Evolutionary conservation across 2,888 invertebrate species (phyloP).

Genomic region (Cacoxenus indagator): DNA sequence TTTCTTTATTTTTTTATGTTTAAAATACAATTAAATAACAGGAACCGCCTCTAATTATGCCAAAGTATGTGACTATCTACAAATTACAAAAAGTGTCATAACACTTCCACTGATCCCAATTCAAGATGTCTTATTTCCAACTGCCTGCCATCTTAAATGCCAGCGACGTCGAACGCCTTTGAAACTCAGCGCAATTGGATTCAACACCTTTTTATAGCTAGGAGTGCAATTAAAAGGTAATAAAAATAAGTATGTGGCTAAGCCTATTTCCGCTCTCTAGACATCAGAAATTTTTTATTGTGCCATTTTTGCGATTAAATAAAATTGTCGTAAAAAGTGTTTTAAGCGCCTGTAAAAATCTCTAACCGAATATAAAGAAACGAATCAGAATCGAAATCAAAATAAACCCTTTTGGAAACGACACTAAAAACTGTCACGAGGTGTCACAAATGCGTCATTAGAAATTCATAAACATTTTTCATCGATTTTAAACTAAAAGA

Average conservation of each 20-base stretch:
- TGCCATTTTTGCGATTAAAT: slow-evolving; percentile 52
- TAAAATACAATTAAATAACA: no score
- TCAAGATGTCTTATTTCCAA: no score
- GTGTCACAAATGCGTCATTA: slow-evolving; percentile 58
- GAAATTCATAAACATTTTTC: slow-evolving; percentile 49
- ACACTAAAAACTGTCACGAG: slow-evolving; percentile 28
- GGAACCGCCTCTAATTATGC: no score
- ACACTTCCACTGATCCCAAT: no score
- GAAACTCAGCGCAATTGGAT: neutral
- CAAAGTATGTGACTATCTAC: no score
- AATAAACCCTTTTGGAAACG: slow-evolving; percentile 35
- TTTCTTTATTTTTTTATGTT: no score
- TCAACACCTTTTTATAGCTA: neutral
- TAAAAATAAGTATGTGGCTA: neutral
- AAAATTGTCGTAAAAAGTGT: slow-evolving; percentile 54
- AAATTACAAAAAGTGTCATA: no score
- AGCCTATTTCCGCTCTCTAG: neutral
- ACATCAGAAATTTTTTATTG: neutral
- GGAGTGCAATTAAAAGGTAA: neutral
- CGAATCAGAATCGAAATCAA: neutral
- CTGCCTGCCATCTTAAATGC: no score
- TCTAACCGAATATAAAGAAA: neutral
- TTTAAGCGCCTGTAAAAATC: neutral
- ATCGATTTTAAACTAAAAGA: neutral
- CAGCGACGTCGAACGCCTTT: neutral